A percentile compares a stretch with the other conserved stretches of the same genome.
phyloP scores from a whole-genome alignment of 1,140 invertebrate species.

The Frieseomelitta varia region DNA sequence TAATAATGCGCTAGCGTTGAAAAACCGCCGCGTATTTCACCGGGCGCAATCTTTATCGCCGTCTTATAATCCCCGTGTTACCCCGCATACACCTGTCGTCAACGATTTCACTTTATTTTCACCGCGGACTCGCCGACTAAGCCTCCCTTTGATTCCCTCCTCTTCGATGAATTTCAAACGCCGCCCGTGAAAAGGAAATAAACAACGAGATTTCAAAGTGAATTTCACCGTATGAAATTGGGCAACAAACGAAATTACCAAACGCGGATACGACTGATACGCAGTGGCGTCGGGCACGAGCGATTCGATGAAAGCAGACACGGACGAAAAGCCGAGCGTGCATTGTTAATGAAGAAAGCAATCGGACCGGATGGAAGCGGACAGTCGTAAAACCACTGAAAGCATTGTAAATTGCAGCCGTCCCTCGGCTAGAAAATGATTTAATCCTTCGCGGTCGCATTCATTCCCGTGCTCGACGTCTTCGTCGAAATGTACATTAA shows the following conservation, averaged over 20 bases:
- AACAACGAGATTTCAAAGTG: neutral
- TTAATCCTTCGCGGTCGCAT: conserved; percentile 34
- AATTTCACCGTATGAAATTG: neutral
- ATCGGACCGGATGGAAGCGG: conserved; percentile 31
- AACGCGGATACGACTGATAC: neutral
- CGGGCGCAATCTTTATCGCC: conserved; percentile 31
- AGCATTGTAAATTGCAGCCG: conserved; percentile 45
- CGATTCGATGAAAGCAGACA: conserved; percentile 38
- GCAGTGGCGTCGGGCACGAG: neutral
- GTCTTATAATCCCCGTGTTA: neutral
- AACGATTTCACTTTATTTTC: conserved; percentile 16
- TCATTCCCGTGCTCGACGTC: conserved; percentile 25
- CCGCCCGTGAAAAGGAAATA: neutral
- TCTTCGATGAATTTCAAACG: neutral
- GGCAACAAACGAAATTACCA: neutral
- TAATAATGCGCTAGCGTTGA: conserved; percentile 52
- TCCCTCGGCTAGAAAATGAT: conserved; percentile 49
- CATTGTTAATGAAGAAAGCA: conserved; percentile 62
- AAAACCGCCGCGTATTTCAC: conserved; percentile 48
- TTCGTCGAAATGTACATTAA: conserved; percentile 54
- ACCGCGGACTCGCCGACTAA: neutral
- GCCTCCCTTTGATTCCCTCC: neutral
- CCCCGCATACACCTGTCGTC: neutral
- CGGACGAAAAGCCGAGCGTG: conserved; percentile 28
- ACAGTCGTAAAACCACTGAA: conserved; percentile 41